Base-by-base conservation (phyloP, 1,140 invertebrate species). In the Cyclargus thomasi region DNA sequence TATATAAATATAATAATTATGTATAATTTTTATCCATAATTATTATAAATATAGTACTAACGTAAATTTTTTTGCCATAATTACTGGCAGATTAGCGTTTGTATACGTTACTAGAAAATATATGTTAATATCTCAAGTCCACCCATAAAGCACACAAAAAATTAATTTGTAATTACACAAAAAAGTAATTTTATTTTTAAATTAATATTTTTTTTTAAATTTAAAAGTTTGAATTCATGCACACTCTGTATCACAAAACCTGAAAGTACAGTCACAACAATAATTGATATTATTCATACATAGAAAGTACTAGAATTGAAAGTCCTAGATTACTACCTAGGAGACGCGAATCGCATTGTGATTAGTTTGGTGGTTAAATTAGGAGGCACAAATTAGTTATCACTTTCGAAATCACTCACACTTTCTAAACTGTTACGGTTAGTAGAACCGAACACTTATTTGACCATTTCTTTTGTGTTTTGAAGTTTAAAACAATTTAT, bases 211-310 rank as follows among this genome's bases (percentile, higher is more conserved):
- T 2, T 23, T 23, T 23, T 29, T 29, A 29, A 29, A 29, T 29
- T 3, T 3, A 29, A 3, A 29, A 29, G 6, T 29, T 3, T 3
- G 6, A 29, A 29, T 82, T 81, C 78, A 74, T 80, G 76, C 64
- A 72, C 69, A 67, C 76, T 8, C 68, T 75, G 70, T 23, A 29
- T 29, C 0, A 72, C 47, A 74, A 71, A 47, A 47, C 39, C 1
- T 3, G 39, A 47, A 47, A 47, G 39, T 47, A 47, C 39, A 29
- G 29, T 29, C 29, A 29, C 29, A 29, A 29, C 29, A 47, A 39
- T 6, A 39, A 39, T 10, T 39, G 36, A 14, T 47, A 47, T 47
- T 8, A 47, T 47, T 47, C 36, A 39, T 39, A 39, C 36, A 39
- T 39, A 39, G 39, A 47, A 47, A 47, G 39, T 47, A 47, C 39